Conservation (phyloP, 1,140 invertebrate genomes). For the Trachymyrmex cornetzi region DNA sequence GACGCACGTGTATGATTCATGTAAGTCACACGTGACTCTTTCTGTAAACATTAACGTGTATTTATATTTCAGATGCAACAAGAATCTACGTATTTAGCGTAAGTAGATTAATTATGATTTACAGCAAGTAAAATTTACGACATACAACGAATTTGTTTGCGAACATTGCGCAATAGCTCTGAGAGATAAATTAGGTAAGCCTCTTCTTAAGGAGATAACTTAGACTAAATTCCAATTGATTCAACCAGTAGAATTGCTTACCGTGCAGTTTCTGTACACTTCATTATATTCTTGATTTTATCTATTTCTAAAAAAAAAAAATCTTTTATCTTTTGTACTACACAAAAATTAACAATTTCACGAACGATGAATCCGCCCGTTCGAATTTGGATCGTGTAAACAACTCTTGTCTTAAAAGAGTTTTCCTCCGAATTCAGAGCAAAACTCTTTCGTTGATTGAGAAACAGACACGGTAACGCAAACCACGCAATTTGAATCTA, state of each 20-base stretch:
- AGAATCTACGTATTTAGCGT: constrained; percentile 19
- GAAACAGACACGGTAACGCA: background rate
- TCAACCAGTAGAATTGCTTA: background rate
- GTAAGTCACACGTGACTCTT: constrained; percentile 58
- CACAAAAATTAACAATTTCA: background rate
- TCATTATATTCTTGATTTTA: background rate
- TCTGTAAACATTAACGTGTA: constrained; percentile 33
- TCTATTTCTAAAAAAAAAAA: background rate
- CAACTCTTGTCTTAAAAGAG: constrained; percentile 2
- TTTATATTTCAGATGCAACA: constrained; percentile 10
- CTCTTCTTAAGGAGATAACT: background rate
- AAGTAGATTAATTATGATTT: constrained; percentile 13
- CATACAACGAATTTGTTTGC: background rate
- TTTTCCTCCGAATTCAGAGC: background rate
- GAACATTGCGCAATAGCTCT: background rate
- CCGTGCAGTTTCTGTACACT: background rate
- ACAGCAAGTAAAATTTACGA: background rate
- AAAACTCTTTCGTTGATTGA: background rate
- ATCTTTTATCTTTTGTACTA: background rate
- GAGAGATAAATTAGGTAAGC: background rate
- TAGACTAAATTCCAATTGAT: background rate
- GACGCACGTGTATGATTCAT: constrained; percentile 34
- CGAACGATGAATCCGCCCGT: constrained; percentile 34
- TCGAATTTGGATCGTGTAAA: constrained; percentile 50
- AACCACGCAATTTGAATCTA: background rate